Evolutionary conservation across 2,113 vertebrate species (phyloP).

Genomic region (Entelurus aequoreus): DNA sequence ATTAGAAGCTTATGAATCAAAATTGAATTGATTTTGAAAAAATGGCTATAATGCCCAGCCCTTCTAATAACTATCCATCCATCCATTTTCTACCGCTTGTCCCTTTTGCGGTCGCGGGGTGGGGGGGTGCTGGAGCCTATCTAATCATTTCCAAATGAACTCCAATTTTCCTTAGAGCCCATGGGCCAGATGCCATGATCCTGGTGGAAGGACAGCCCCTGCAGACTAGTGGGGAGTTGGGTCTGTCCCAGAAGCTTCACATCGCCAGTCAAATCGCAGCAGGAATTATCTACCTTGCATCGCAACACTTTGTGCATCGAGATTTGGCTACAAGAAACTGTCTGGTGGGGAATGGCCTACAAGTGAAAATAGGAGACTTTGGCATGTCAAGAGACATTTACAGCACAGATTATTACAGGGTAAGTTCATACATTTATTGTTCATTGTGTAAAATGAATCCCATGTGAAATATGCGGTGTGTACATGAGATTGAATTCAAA

Average conservation of each 20-base stretch:
- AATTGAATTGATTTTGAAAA: too few relatives aligned
- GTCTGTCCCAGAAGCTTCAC: conserved; percentile 94
- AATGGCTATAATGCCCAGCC: too few relatives aligned
- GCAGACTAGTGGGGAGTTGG: conserved; percentile 89
- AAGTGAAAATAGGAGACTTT: conserved; percentile 98
- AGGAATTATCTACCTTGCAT: conserved; percentile 94
- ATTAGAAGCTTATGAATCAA: too few relatives aligned
- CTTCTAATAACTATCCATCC: too few relatives aligned
- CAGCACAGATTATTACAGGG: conserved; percentile 98
- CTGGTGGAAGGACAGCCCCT: conserved; percentile 94
- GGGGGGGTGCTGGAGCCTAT: too few relatives aligned
- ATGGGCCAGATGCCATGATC: conserved; percentile 93
- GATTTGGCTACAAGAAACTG: conserved; percentile 97
- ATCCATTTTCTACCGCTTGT: too few relatives aligned
- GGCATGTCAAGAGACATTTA: conserved; percentile 99
- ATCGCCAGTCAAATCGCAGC: conserved; percentile 94
- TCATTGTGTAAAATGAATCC: not conserved
- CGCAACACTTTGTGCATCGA: conserved; percentile 96
- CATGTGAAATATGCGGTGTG: not conserved
- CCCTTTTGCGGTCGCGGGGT: too few relatives aligned
- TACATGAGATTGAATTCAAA: too few relatives aligned
- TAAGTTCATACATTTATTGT: conserved; percentile 63
- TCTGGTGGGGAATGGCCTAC: conserved; percentile 88
- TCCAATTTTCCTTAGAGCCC: conserved; percentile 77
- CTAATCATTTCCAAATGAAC: not conserved